Base-by-base conservation (phyloP, 2,888 invertebrate genomes). In the Megalurothrips usitatus region DNA sequence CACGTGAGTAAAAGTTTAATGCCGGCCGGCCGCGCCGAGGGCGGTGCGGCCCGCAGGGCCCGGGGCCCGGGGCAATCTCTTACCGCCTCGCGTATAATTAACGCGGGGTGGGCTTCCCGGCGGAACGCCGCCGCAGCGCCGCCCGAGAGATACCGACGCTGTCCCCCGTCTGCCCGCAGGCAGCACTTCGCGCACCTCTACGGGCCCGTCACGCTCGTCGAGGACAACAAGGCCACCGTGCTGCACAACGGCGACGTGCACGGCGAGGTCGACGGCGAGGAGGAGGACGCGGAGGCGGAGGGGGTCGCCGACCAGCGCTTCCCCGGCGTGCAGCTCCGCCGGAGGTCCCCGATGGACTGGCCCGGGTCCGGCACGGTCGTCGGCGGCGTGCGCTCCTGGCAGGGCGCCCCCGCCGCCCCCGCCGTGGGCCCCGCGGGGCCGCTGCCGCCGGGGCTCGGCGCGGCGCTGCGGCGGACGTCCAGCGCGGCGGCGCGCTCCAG, bases 161-260 rank as follows among this genome's bases (percentile, higher is more conserved):
- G 34, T 43, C 34, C 34, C 6, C 9, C 78, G 68, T 52, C 47
- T 78, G 17, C 6, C 80, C 83, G 83, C 23, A 75, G 68, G 43
- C 83, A 84, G 48, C 84, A 84, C 80, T 83, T 82, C 78, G 84
- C 84, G 12, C 84, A 84, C 80, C 82, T 84, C 34, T 84, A 84
- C 81, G 84, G 84, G 1, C 84, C 84, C 28, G 83, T 83, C 43
- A 82, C 84, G 12, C 79, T 84, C 26, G 82, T 84, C 19, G 84
- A 84, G 80, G 84, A 84, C 79, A 80, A 78, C 78, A 79, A 79
- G 80, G 58, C 79, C 48, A 78, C 80, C 81, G 8, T 79, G 49
- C 34, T 82, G 80, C 47, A 58, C 26, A 75, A 75, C 68, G 68
- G 68, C 3, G 68, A 75, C 68, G 68, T 26, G 23, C 68, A 23